Evolutionary conservation across 35 echinoderm and acorn worm species (phyloP).

Genomic region (Hemicentrotus pulcherrimus): DNA sequence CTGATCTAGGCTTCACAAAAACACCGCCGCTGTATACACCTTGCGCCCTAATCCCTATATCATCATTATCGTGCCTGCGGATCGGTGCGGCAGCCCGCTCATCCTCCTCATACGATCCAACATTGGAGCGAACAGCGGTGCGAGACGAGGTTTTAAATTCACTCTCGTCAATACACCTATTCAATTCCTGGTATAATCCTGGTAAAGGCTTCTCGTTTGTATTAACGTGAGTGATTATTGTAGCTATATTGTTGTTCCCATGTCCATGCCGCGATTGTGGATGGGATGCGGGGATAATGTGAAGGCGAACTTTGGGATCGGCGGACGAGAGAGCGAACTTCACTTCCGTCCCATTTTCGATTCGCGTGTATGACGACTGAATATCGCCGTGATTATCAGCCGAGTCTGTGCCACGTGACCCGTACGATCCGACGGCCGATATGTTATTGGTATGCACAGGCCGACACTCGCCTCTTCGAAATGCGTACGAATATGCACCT

Average conservation of each 20-base stretch:
- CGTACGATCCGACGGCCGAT: constrained; percentile 16
- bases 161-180: not conserved
- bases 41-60: constrained; percentile 46
- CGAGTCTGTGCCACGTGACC: constrained; percentile 33
- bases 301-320: constrained; percentile 26
- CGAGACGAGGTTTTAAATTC: constrained; percentile 34
- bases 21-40: constrained; percentile 45
- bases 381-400: constrained; percentile 6
- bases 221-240: not conserved
- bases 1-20: constrained; percentile 23
- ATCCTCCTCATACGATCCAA: not conserved
- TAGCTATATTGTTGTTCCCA: constrained; percentile 22
- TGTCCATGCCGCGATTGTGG: constrained; percentile 32
- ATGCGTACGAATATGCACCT: constrained; percentile 33
- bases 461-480: constrained; percentile 41
- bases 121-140: not conserved
- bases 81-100: not conserved
- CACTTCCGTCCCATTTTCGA: constrained; percentile 33
- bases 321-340: constrained; percentile 31
- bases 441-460: constrained; percentile 30
- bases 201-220: constrained; percentile 13
- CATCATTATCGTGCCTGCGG: constrained; percentile 33
- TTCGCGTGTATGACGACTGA: constrained; percentile 42
- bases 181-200: constrained; percentile 37
- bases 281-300: constrained; percentile 36